These are phyloP conservation scores for Apodemus sylvaticus DNA, from an alignment of 2,113 vertebrate species.

Conservation along the genomic window DNA sequence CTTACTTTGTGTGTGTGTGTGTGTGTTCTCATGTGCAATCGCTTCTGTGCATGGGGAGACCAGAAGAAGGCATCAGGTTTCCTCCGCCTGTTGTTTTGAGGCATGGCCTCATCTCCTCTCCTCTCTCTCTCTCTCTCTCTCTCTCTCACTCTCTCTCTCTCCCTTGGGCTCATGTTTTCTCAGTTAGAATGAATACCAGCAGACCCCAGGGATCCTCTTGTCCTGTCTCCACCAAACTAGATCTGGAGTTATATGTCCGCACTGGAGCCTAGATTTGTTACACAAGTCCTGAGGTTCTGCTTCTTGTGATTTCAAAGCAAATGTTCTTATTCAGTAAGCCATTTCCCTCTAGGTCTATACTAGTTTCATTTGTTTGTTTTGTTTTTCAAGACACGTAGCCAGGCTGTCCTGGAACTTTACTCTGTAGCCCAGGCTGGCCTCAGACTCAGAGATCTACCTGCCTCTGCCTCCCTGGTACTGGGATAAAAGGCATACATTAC, in stretches of 20 bases:
- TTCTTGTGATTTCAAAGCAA: not conserved
- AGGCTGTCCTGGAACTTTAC: no score
- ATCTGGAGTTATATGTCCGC: not conserved
- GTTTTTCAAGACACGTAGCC: not conserved
- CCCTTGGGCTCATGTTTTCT: not conserved
- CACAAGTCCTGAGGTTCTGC: not conserved
- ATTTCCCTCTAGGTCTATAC: not conserved
- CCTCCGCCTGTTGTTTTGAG: not conserved
- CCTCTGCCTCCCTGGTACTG: not conserved
- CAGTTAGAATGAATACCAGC: not conserved
- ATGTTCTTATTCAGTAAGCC: not conserved
- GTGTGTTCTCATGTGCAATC: not conserved
- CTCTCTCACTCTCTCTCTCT: no score
- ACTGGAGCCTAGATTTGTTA: not conserved
- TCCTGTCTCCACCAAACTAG: not conserved
- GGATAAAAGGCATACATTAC: no score
- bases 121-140: no score
- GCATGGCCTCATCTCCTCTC: not conserved
- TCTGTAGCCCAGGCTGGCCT: not conserved
- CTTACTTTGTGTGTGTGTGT: not conserved
- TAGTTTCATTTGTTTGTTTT: not conserved
- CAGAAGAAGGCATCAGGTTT: not conserved
- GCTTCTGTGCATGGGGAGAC: not conserved
- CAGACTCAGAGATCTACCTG: not conserved
- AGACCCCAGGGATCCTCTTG: not conserved